phyloP scores from a whole-genome alignment of 2,888 invertebrate genomes.

The Zygogramma bicolorata region DNA sequence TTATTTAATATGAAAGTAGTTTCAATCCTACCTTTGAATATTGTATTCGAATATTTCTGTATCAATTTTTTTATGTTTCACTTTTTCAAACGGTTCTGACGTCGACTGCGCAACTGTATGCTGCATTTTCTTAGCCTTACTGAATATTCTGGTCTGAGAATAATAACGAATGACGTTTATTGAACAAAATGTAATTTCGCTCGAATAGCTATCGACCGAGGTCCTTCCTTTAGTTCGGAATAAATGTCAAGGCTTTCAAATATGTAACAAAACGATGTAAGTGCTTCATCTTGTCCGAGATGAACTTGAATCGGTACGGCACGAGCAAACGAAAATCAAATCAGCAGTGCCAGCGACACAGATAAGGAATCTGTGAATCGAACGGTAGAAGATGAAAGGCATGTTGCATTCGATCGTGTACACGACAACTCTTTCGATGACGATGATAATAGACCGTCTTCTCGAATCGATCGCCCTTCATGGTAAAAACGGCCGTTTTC shows the following conservation, averaged over 20 bases:
- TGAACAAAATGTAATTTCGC: no score
- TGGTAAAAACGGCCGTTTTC: conserved; percentile 37
- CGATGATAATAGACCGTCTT: conserved; percentile 43
- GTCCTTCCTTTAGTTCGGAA: no score
- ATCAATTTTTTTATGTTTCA: no score
- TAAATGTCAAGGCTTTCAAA: neutral
- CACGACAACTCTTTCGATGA: conserved; percentile 38
- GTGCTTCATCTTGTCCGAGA: neutral
- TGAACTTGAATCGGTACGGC: neutral
- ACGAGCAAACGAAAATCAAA: neutral
- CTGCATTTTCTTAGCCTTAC: no score
- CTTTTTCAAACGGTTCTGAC: no score
- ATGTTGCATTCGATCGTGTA: conserved; percentile 23
- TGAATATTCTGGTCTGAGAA: no score
- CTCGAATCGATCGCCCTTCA: conserved; percentile 39
- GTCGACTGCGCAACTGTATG: no score
- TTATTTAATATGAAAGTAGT: no score
- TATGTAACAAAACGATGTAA: neutral
- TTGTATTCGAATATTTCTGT: no score
- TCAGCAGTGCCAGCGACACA: neutral
- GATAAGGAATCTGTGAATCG: neutral
- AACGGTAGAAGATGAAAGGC: neutral
- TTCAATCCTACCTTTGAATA: no score
- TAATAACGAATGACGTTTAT: no score
- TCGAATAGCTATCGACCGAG: no score